Evolutionary conservation across 1,140 invertebrate species (phyloP), one percentile per base, ranked within the genome.

Genomic region (Macrosteles quadrilineatus): DNA sequence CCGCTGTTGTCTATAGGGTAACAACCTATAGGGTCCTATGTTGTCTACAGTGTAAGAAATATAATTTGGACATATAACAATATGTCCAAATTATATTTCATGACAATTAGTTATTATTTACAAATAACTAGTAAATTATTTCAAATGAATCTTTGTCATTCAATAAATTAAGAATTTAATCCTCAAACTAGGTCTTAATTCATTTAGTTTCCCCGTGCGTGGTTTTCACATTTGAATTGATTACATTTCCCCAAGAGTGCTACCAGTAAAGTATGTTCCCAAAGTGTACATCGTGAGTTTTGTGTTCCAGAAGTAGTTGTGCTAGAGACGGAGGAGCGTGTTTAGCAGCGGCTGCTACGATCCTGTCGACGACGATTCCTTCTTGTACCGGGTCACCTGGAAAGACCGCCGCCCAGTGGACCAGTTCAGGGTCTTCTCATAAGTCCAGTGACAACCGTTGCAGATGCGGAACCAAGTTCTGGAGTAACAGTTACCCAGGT

Each of bases 251-350:
- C n/a, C 21, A 21, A 40, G 6, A 47, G 40, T 14, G 12, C 29
- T 32, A 17, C 19, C 4, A 3, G 19, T 23, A 25, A 19, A 17
- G 12, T 2, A 23, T 23, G 57, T 14, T 12, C 1, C n/a, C 19
- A 47, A 40, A 21, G 30, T 40, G 29, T 36, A n/a, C 25, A 3
- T 57, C 43, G 23, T 29, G 11, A 27, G 21, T 45, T 40, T 50
- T 23, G 31, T 69, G 43, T 71, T 69, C 19, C 70, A 74, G 73
- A 75, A 68, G 72, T 73, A n/a, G 69, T 75, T 2, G 71, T 73
- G 47, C 72, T 75, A 69, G 74, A 75, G 67, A 68, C 67, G 47
- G 74, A 75, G 62, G 74, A 73, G 72, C 72, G 74, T 75, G 74
- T 75, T 75, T 75, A 75, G 74, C 74, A 71, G 50, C 63, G 72